Evolutionary conservation across 1,140 invertebrate species (phyloP).

Genomic region (Eulimnadia texana): DNA sequence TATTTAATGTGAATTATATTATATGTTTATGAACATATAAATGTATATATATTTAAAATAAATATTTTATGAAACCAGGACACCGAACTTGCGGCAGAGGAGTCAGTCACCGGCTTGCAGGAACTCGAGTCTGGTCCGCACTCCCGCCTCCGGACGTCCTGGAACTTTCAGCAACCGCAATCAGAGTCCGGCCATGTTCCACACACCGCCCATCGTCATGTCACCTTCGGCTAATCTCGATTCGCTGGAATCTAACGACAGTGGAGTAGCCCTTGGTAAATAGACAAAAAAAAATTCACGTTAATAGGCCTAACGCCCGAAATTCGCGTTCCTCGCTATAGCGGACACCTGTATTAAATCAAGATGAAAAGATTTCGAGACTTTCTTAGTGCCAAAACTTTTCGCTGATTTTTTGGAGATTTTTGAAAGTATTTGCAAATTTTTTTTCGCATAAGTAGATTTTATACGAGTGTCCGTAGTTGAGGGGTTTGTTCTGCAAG

Average conservation of each 20-base stretch:
- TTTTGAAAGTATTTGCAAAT: too few species aligned
- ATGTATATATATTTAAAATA: not conserved
- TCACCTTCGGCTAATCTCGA: conserved; percentile 15
- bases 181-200: not conserved
- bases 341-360: too few species aligned
- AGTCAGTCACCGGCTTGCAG: conserved; percentile 4
- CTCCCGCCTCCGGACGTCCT: conserved; percentile 17
- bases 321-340: too few species aligned
- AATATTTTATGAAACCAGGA: not conserved
- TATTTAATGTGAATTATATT: too few species aligned
- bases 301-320: too few species aligned
- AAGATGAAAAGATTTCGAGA: too few species aligned
- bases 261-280: conserved; percentile 18
- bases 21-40: too few species aligned
- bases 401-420: too few species aligned
- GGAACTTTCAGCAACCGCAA: not conserved
- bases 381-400: too few species aligned
- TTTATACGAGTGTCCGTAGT: too few species aligned
- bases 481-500: too few species aligned
- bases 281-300: not conserved
- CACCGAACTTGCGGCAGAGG: not conserved
- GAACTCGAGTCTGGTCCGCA: conserved; percentile 13
- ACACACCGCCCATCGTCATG: not conserved
- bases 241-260: conserved; percentile 13
- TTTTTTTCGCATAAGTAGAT: too few species aligned